phyloP scores from a whole-genome alignment of 2,113 vertebrate species.

The Rhagologus leucostigma region DNA sequence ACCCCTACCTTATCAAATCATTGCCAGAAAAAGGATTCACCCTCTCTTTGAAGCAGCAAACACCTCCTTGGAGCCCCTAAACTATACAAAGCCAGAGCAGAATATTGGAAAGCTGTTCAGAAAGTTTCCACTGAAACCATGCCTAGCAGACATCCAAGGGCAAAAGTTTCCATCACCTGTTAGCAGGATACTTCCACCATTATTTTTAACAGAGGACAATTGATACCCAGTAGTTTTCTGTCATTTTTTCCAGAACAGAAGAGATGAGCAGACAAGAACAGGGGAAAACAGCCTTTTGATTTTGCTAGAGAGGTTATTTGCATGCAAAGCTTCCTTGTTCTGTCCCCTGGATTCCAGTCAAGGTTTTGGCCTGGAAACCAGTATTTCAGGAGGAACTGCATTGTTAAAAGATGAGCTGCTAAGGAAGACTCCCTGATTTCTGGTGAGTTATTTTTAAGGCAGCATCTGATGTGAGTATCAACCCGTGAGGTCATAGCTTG shows the following conservation, averaged over 20 bases:
- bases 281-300: neutral
- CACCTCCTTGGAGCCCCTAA: neutral
- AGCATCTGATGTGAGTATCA: slow-evolving; percentile 23
- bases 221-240: neutral
- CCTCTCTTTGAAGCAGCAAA: neutral
- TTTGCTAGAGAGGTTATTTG: slow-evolving; percentile 18
- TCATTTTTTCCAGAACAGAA: neutral
- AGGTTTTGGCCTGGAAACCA: slow-evolving; percentile 39
- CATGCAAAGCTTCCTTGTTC: slow-evolving; percentile 19
- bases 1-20: neutral
- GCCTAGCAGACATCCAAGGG: neutral
- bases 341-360: slow-evolving; percentile 41
- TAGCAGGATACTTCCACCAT: neutral
- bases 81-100: neutral
- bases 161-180: neutral
- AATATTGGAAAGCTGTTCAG: neutral
- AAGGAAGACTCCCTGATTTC: slow-evolving; percentile 20
- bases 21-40: neutral
- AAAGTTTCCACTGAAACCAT: neutral
- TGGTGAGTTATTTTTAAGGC: slow-evolving; percentile 15
- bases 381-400: slow-evolving; percentile 66
- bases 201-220: neutral
- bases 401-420: neutral
- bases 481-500: slow-evolving; percentile 38
- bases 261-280: neutral